Evolutionary conservation across 2,113 vertebrate species (phyloP).

Genomic region (Pachyramphus minor): DNA sequence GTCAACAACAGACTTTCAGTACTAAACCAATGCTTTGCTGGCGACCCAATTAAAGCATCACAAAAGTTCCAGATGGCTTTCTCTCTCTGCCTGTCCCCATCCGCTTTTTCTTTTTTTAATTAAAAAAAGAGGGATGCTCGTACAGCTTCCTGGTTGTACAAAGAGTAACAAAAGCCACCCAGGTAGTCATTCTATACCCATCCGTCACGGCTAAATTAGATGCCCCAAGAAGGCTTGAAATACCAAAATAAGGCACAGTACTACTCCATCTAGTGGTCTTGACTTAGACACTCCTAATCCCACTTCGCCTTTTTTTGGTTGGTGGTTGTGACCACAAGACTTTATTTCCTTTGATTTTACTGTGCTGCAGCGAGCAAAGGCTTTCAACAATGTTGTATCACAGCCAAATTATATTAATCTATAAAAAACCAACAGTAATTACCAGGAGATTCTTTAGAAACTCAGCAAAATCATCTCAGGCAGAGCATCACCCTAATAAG

Average conservation of each 20-base stretch:
- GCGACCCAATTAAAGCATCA: background rate
- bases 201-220: background rate
- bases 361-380: background rate
- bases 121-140: background rate
- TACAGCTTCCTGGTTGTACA: background rate
- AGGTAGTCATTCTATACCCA: background rate
- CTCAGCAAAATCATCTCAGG: background rate
- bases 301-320: background rate
- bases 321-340: background rate
- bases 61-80: background rate
- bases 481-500: background rate
- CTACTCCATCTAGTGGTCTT: constrained; percentile 64
- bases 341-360: background rate
- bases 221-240: background rate
- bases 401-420: background rate
- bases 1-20: background rate
- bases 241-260: background rate
- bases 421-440: background rate
- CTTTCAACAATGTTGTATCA: background rate
- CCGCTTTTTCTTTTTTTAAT: background rate
- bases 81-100: background rate
- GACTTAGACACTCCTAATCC: background rate
- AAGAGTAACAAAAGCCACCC: background rate
- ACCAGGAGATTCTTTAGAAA: background rate
- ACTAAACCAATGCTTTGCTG: background rate